Conservation (phyloP, 2,797 vertebrate species). For the Bryconaethiops microstoma region DNA sequence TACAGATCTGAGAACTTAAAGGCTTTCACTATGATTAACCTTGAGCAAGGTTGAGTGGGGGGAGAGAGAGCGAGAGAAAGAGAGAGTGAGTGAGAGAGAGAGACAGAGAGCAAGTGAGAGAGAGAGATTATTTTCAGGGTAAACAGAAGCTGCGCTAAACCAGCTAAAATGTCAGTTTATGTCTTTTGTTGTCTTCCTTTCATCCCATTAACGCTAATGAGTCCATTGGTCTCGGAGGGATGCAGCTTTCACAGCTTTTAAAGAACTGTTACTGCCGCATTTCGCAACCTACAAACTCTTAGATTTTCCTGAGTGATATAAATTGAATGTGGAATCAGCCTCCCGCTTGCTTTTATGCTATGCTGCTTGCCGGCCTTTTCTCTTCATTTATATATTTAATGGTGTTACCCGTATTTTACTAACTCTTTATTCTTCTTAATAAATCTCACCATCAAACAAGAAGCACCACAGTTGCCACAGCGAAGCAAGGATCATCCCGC, state of each 20-base stretch:
- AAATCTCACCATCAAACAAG: slow-evolving; percentile 28
- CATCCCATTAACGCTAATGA: slow-evolving; percentile 57
- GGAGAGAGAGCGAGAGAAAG: not conserved
- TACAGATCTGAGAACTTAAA: slow-evolving; percentile 16
- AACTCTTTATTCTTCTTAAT: slow-evolving; percentile 27
- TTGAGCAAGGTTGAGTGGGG: slow-evolving; percentile 35
- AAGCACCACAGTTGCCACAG: slow-evolving; percentile 4
- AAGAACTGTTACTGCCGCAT: slow-evolving; percentile 34
- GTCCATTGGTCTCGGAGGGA: slow-evolving; percentile 50
- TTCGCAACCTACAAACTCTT: slow-evolving; percentile 33
- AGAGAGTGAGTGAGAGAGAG: not conserved
- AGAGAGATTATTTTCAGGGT: slow-evolving; percentile 35
- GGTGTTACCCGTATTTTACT: slow-evolving; percentile 24
- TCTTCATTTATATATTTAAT: slow-evolving; percentile 53
- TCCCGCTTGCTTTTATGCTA: slow-evolving; percentile 19
- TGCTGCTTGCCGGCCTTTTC: not conserved
- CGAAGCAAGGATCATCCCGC: slow-evolving; percentile 8
- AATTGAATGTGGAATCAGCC: slow-evolving; percentile 29
- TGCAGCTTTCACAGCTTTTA: slow-evolving; percentile 46
- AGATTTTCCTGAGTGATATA: slow-evolving; percentile 39
- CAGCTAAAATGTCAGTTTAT: slow-evolving; percentile 55
- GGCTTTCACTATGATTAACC: slow-evolving; percentile 43
- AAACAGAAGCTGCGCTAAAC: slow-evolving; percentile 35
- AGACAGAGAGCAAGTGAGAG: slow-evolving; percentile 1
- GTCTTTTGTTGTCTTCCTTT: slow-evolving; percentile 51